Conservation (phyloP, 2,113 vertebrate genomes). For the Chaenocephalus aceratus region DNA sequence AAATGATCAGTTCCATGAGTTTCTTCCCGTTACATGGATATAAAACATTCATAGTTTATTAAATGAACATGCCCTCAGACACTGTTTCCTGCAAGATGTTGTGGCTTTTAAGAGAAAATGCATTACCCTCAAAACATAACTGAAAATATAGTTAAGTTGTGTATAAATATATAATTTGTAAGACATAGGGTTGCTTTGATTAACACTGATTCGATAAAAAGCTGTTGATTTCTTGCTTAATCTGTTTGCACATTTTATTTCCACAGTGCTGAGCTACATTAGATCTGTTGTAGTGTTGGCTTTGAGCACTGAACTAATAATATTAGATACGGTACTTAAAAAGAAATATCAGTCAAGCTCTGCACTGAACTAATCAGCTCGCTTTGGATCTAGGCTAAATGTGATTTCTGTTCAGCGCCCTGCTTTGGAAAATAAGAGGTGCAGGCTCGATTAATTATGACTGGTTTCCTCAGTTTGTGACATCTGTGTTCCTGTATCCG, state of each 20-base stretch:
- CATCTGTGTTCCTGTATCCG: slow-evolving; percentile 76
- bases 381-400: not conserved
- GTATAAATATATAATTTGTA: too few relatives aligned
- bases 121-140: too few relatives aligned
- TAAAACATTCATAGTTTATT: too few relatives aligned
- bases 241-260: not conserved
- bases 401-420: slow-evolving; percentile 15
- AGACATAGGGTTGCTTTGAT: too few relatives aligned
- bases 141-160: too few relatives aligned
- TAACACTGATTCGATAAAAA: not conserved
- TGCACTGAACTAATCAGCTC: not conserved
- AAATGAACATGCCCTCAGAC: too few relatives aligned
- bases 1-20: too few relatives aligned
- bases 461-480: slow-evolving; percentile 60
- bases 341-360: not conserved
- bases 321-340: not conserved
- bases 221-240: not conserved
- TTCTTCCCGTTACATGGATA: too few relatives aligned
- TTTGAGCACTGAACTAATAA: not conserved
- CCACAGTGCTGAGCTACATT: not conserved
- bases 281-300: not conserved
- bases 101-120: too few relatives aligned
- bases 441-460: slow-evolving; percentile 48
- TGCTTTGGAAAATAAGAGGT: slow-evolving; percentile 49
- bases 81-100: too few relatives aligned